A percentile compares a stretch with the other conserved stretches of the same genome.
Evolutionary conservation across 2,888 invertebrate species (phyloP).

Genomic region (Phyllotreta striolata): DNA sequence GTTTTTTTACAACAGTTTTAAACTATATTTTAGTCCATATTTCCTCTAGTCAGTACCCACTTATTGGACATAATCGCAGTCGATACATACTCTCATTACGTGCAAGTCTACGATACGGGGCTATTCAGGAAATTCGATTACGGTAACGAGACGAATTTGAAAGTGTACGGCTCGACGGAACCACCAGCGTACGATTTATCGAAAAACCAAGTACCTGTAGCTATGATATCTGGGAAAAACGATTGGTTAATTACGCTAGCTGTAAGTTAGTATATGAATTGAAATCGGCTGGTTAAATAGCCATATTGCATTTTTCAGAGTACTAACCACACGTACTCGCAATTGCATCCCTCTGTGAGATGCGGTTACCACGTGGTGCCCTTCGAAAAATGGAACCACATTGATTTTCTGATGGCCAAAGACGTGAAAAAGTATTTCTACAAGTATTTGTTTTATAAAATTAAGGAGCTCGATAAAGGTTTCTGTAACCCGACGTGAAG

Average conservation of each 20-base stretch:
- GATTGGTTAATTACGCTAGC: slow-evolving; percentile 30
- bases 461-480: slow-evolving; percentile 20
- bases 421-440: slow-evolving; percentile 43
- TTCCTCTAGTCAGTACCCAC: slow-evolving; percentile 32
- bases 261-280: slow-evolving; percentile 24
- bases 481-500: slow-evolving; percentile 10
- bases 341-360: slow-evolving; percentile 53
- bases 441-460: slow-evolving; percentile 30
- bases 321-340: slow-evolving; percentile 53
- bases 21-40: slow-evolving; percentile 26
- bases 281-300: background rate
- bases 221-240: slow-evolving; percentile 29
- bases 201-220: slow-evolving; percentile 30
- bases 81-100: slow-evolving; percentile 33
- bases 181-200: slow-evolving; percentile 30
- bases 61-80: slow-evolving; percentile 31
- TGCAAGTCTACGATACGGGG: slow-evolving; percentile 28
- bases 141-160: slow-evolving; percentile 22
- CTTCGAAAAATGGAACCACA: slow-evolving; percentile 61
- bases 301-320: slow-evolving; percentile 54
- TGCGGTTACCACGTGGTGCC: slow-evolving; percentile 52
- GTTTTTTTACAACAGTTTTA: too few relatives aligned
- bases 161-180: slow-evolving; percentile 26
- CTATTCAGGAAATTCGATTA: slow-evolving; percentile 30
- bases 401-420: slow-evolving; percentile 63